Base-by-base conservation (phyloP, 2,113 vertebrate species). In the Atrichornis clamosus region DNA sequence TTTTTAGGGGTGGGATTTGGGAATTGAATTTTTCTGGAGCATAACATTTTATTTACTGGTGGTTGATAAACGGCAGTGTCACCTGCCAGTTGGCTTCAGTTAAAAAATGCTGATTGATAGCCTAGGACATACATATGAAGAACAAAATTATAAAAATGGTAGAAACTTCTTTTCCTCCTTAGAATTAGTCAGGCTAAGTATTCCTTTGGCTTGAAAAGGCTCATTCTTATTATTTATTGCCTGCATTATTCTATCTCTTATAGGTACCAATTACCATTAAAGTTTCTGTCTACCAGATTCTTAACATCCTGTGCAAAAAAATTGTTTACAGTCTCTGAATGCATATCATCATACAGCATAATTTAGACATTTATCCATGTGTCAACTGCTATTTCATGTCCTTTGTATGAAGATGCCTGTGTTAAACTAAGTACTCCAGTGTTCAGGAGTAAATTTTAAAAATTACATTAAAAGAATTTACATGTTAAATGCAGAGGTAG, bases 21-120 rank as follows among this genome's bases (percentile, higher is more conserved):
- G 77, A 96, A 95, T 41, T 74, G 42, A 65, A 83, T 88, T 94
- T 94, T 96, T 94, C 84, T 88, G 77, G 39, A 92, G 46, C 64
- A 56, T 88, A 90, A 84, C 77, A 56, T 90, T 92, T 95, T 96
- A 93, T 92, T 92, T 94, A 93, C 69, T 69, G 23, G 49, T 56
- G 32, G 37, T 15, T 94, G 86, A 93, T 84, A 78, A 88, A 94
- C 72, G 92, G 85, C 50, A 62, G 46, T 81, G 72, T 85, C 79
- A 95, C 47, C 52, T 92, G 85, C 68, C 87, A 94, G 49, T 49
- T 91, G 79, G 44, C 60, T 70, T 78, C 83, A 76, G 53, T 67
- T 89, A 89, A 70, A 93, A 59, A 72, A 87, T 79, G n/a, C 56
- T 81, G 55, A 88, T 5, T 84, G 67, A 87, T 56, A 90, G 49